Evolutionary conservation across 1,140 invertebrate species (phyloP).

Genomic region (Aphelenchoides besseyi): DNA sequence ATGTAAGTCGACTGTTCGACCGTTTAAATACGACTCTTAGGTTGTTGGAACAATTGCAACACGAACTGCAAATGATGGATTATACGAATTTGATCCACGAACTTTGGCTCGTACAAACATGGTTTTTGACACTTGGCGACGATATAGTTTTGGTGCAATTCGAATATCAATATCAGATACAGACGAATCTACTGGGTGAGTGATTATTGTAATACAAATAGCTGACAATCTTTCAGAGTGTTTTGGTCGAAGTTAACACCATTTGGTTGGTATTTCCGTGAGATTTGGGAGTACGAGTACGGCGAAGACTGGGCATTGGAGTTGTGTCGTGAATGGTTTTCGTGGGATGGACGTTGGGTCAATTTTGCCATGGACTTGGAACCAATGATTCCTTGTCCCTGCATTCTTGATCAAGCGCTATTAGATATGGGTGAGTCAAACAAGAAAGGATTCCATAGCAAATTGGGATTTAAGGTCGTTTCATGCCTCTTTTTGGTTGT

Average conservation of each 20-base stretch:
- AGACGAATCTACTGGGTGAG: slow-evolving; percentile 71
- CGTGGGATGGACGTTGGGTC: slow-evolving; percentile 69
- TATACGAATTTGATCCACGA: slow-evolving; percentile 43
- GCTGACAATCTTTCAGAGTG: slow-evolving; percentile 27
- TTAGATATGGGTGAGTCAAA: slow-evolving; percentile 35
- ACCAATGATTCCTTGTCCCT: slow-evolving; percentile 75
- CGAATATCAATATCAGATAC: slow-evolving; percentile 33
- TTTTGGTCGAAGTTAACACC: slow-evolving; percentile 73
- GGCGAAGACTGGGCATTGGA: slow-evolving; percentile 73
- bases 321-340: slow-evolving; percentile 82
- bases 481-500: slow-evolving; percentile 82
- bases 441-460: not conserved
- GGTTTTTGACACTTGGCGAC: slow-evolving; percentile 42
- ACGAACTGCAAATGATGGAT: slow-evolving; percentile 35
- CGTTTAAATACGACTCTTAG: no score
- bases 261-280: slow-evolving; percentile 82
- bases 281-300: slow-evolving; percentile 77
- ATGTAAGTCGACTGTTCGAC: no score
- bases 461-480: slow-evolving; percentile 70
- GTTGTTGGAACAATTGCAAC: slow-evolving; percentile 32
- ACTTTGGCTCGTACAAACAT: slow-evolving; percentile 30
- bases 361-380: slow-evolving; percentile 54
- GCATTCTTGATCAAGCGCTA: slow-evolving; percentile 77
- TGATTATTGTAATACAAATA: slow-evolving; percentile 75
- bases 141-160: slow-evolving; percentile 39